Evolutionary conservation across 2,113 vertebrate genomes (phyloP).

Genomic region (Meles meles): DNA sequence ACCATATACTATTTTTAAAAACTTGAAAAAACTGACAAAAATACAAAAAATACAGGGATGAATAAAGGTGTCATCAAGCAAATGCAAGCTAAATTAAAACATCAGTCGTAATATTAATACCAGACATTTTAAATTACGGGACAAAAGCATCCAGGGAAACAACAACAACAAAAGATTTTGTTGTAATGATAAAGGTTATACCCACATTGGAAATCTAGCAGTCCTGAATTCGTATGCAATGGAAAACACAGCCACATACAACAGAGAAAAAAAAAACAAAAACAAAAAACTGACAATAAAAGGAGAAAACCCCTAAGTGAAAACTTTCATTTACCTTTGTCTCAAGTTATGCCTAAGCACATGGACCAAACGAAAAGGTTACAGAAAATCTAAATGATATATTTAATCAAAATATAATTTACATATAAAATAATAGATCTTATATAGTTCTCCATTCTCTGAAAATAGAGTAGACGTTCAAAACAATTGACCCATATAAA

Average conservation of each 20-base stretch:
- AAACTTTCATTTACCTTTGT: background rate
- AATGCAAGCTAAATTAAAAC: background rate
- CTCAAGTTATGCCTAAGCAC: background rate
- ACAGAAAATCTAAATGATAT: background rate
- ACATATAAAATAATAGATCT: background rate
- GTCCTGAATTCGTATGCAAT: background rate
- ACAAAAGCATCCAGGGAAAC: background rate
- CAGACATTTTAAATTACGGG: background rate
- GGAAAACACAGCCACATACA: background rate
- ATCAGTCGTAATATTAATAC: background rate
- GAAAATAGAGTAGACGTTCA: background rate
- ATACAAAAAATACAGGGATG: background rate
- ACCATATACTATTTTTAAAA: background rate
- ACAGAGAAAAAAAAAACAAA: conserved; percentile 2
- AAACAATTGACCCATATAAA: background rate
- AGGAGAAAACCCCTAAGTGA: background rate
- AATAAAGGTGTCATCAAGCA: background rate
- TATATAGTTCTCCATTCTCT: background rate
- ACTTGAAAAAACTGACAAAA: background rate
- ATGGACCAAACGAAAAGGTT: background rate
- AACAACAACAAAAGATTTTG: background rate
- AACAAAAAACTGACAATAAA: background rate
- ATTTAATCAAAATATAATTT: background rate
- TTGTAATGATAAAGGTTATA: background rate
- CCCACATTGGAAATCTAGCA: background rate